Conservation (phyloP, 2,797 vertebrate species). For the Ispidina picta region DNA sequence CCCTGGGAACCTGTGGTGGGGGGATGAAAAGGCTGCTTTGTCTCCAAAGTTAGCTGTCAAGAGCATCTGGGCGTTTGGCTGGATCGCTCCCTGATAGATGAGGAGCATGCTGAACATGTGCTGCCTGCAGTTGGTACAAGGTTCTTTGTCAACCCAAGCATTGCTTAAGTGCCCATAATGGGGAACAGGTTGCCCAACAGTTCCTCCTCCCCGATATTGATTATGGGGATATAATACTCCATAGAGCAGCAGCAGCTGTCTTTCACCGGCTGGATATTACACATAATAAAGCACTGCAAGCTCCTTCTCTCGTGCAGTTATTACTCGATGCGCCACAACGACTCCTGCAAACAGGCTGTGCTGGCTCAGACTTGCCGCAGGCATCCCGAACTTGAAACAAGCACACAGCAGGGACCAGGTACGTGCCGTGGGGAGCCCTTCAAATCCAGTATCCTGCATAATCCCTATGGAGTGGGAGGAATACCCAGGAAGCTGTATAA, state of each 20-base stretch:
- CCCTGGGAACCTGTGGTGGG: background rate
- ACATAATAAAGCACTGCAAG: constrained; percentile 26
- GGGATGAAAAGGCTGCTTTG: background rate
- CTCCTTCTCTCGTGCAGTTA: background rate
- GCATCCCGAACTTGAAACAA: background rate
- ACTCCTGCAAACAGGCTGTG: constrained; percentile 9
- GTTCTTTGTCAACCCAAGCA: constrained; percentile 32
- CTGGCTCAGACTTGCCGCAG: background rate
- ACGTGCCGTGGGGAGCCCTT: fast-evolving
- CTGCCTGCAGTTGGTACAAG: constrained; percentile 26
- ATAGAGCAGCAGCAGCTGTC: constrained; percentile 36
- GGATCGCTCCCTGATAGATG: background rate
- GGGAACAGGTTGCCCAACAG: constrained; percentile 36
- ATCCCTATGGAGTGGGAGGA: background rate
- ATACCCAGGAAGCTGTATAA: background rate
- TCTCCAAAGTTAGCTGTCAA: constrained; percentile 27
- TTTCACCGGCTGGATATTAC: constrained; percentile 8
- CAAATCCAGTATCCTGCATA: background rate
- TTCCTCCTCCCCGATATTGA: constrained; percentile 33
- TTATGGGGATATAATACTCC: constrained; percentile 1
- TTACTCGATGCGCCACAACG: background rate
- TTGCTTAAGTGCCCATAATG: constrained; percentile 45
- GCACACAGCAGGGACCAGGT: background rate
- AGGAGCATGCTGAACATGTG: constrained; percentile 26
- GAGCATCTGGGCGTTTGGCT: constrained; percentile 44